These are phyloP conservation scores for Cordilura impudica DNA, from an alignment of 2,888 invertebrate genomes.

Conservation along the genomic window DNA sequence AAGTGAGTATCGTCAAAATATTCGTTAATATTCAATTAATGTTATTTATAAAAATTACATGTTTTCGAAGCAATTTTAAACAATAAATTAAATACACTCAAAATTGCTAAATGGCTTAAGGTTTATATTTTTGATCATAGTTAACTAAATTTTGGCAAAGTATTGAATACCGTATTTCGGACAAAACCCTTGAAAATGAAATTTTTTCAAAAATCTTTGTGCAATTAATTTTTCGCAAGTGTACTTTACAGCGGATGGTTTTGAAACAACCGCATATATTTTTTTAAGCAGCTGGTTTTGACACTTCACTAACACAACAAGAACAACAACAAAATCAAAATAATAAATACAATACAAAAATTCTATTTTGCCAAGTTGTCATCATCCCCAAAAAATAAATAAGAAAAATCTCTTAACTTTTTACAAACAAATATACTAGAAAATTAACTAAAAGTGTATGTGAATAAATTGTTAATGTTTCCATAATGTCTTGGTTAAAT, in stretches of 20 bases:
- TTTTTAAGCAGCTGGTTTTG: constrained; percentile 59
- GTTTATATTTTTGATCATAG: too few relatives aligned
- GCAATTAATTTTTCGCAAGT: background rate
- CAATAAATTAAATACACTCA: too few relatives aligned
- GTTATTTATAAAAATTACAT: too few relatives aligned
- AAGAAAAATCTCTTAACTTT: background rate
- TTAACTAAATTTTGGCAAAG: too few relatives aligned
- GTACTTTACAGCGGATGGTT: constrained; percentile 14
- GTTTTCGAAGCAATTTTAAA: too few relatives aligned
- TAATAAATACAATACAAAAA: constrained; percentile 64
- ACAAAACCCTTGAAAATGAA: too few relatives aligned
- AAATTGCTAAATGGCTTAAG: too few relatives aligned
- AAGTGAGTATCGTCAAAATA: too few relatives aligned
- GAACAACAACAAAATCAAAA: constrained; percentile 61
- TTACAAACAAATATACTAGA: background rate
- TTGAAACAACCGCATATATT: constrained; percentile 8
- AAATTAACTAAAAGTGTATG: constrained; percentile 23
- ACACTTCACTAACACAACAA: constrained; percentile 10
- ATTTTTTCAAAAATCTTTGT: background rate
- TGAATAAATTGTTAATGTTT: constrained; percentile 7
- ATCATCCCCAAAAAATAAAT: constrained; percentile 44
- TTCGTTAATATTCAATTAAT: too few relatives aligned
- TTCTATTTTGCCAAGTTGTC: constrained; percentile 69
- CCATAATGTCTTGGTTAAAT: constrained; percentile 84
- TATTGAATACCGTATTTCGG: too few relatives aligned